A percentile compares a stretch with the other conserved stretches of the same genome.
phyloP scores from a whole-genome alignment of 2,113 vertebrate species.

The Quiscalus mexicanus region DNA sequence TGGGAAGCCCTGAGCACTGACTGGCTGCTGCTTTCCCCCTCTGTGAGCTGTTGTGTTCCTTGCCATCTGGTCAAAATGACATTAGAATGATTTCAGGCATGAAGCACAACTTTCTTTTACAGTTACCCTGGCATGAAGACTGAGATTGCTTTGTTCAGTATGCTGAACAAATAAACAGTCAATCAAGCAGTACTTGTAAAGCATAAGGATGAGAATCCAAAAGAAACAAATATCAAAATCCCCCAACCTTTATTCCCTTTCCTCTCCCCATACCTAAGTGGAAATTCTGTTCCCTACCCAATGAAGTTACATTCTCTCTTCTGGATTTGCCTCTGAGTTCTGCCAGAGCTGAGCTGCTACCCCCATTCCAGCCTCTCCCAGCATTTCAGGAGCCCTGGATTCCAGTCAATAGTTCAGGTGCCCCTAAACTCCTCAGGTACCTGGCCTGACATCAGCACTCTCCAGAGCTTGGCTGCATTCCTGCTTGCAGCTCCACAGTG shows the following conservation, averaged over 20 bases:
- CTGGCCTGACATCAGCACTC: background rate
- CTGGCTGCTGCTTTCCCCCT: background rate
- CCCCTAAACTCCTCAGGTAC: background rate
- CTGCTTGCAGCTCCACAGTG: background rate
- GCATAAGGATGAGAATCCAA: background rate
- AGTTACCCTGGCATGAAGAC: background rate
- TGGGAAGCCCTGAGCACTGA: background rate
- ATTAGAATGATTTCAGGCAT: background rate
- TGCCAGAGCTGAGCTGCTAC: background rate
- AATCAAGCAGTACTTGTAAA: background rate
- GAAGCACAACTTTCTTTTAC: background rate
- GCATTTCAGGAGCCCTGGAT: background rate
- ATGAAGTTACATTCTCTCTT: background rate
- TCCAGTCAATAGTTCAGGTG: background rate
- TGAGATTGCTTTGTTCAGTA: background rate
- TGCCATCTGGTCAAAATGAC: background rate
- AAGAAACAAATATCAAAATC: background rate
- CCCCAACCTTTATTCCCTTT: background rate
- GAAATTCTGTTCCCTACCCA: background rate
- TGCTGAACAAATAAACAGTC: background rate
- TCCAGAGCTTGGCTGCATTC: background rate
- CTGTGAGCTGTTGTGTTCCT: background rate
- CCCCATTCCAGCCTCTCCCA: background rate
- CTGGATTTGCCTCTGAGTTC: background rate
- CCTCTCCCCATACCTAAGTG: background rate